Percentiles rank a stretch among this genome's conserved stretches.
Evolutionary conservation across 1,140 invertebrate genomes (phyloP).

Genomic region (Hyposmocoma kahamanoa): DNA sequence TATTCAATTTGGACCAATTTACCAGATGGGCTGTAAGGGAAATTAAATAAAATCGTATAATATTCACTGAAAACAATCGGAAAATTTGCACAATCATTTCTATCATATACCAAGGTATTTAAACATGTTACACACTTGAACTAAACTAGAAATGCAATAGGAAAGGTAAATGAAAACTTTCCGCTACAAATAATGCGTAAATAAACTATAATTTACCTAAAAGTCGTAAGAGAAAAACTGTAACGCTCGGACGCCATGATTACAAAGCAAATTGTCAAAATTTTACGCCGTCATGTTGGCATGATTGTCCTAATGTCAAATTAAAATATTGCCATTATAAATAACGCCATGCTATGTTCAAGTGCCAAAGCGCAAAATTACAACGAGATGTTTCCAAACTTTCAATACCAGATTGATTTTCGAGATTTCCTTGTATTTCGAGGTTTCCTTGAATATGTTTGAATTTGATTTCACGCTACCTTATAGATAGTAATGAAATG

Average conservation of each 20-base stretch:
- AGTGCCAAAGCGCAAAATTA: too few species aligned
- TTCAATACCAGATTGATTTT: neutral
- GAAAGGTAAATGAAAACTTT: too few species aligned
- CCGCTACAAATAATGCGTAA: slow-evolving; percentile 18
- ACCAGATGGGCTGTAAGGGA: slow-evolving; percentile 92
- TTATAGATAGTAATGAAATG: too few species aligned
- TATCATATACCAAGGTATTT: neutral
- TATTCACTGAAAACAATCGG: neutral
- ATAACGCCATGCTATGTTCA: neutral
- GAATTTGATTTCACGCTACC: neutral
- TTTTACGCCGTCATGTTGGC: slow-evolving; percentile 29
- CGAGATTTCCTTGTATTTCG: neutral
- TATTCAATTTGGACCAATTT: slow-evolving; percentile 99
- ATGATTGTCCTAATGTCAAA: slow-evolving; percentile 11
- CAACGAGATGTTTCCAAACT: neutral
- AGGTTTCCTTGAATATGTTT: neutral
- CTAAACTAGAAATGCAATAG: too few species aligned
- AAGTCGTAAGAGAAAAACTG: slow-evolving; percentile 98
- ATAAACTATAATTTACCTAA: slow-evolving; percentile 84
- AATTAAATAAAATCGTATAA: neutral
- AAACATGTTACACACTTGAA: neutral
- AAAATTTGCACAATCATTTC: neutral
- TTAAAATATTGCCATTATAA: neutral
- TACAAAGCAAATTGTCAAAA: slow-evolving; percentile 16
- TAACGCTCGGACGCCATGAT: slow-evolving; percentile 96